Percentiles rank a stretch among this genome's conserved stretches.
Conservation (phyloP, 2,113 vertebrate species). For the Falco punctatus region DNA sequence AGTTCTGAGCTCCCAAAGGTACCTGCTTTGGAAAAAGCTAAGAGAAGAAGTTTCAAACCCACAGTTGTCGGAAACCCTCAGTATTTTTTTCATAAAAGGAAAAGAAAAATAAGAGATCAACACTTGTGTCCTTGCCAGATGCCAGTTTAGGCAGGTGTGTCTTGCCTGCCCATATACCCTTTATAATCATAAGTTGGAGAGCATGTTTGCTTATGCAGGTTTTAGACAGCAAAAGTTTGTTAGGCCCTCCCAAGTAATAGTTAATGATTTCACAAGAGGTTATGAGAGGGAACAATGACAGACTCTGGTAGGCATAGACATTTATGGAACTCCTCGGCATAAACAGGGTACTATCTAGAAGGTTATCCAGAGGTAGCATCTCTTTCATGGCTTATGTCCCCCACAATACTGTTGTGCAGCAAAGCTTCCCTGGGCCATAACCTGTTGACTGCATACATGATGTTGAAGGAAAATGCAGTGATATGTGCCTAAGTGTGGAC, state of each 20-base stretch:
- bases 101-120: neutral
- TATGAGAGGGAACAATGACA: neutral
- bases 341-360: neutral
- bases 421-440: neutral
- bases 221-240: neutral
- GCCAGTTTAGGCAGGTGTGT: neutral
- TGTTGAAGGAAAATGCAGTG: fast-evolving
- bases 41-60: neutral
- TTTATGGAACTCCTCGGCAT: neutral
- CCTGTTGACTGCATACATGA: fast-evolving
- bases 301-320: neutral
- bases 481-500: no score
- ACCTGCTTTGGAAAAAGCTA: neutral
- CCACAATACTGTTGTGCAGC: neutral
- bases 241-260: neutral
- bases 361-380: neutral
- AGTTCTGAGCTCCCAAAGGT: neutral
- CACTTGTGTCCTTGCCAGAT: neutral
- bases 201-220: neutral
- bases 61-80: neutral
- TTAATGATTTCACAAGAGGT: neutral
- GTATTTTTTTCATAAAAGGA: neutral
- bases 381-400: neutral
- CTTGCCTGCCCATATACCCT: neutral
- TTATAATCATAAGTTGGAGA: neutral